Conservation (phyloP, 2,888 invertebrate genomes). For the Labia minor region DNA sequence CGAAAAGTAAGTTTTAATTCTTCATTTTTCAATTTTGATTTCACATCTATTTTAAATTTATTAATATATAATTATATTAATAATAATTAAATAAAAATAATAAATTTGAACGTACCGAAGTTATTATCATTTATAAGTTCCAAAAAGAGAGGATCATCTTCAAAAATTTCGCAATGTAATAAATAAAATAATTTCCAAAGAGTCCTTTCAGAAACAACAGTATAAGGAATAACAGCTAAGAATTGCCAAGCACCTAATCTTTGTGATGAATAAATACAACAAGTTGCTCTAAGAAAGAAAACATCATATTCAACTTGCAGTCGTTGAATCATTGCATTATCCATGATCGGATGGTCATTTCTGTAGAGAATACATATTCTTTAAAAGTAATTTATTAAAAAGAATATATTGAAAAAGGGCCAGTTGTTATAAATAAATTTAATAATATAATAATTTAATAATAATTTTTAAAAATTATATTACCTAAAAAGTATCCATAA, state of each 20-base stretch:
- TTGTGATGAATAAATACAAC: conserved; percentile 57
- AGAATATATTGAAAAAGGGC: too few relatives aligned
- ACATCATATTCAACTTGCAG: conserved; percentile 63
- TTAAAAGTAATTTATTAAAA: not conserved
- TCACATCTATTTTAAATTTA: conserved; percentile 37
- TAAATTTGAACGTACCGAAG: conserved; percentile 19
- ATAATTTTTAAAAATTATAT: conserved; percentile 8
- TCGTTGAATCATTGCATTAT: conserved; percentile 42
- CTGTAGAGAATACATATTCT: conserved; percentile 29
- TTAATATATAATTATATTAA: conserved; percentile 17
- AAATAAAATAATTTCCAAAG: conserved; percentile 57
- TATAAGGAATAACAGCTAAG: conserved; percentile 61
- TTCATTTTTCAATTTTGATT: conserved; percentile 38
- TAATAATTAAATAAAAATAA: conserved; percentile 16
- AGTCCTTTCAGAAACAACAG: conserved; percentile 44
- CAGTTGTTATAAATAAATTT: too few relatives aligned
- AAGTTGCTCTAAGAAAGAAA: conserved; percentile 56
- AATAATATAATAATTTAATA: too few relatives aligned
- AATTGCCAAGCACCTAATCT: conserved; percentile 73
- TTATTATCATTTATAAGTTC: conserved; percentile 19
- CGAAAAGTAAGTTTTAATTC: conserved; percentile 47
- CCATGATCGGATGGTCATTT: conserved; percentile 35
- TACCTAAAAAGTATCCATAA: conserved; percentile 49
- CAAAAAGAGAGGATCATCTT: conserved; percentile 30
- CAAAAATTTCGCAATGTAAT: conserved; percentile 44